These are phyloP conservation scores for Xanthostigma xanthostigma DNA, from an alignment of 2,888 invertebrate species.

Conservation along the genomic window DNA sequence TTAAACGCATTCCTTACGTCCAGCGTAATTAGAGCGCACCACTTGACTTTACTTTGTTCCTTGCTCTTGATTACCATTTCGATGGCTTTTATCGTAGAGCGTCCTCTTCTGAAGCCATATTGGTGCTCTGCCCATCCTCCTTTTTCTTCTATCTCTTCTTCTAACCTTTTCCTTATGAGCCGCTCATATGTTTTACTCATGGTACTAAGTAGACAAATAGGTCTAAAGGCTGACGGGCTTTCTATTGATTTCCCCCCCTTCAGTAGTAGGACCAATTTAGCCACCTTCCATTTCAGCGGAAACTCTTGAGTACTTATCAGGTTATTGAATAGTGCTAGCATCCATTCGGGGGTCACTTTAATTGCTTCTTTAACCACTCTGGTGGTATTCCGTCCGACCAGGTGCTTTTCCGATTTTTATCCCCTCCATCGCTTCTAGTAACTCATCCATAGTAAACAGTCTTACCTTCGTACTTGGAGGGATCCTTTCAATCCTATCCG, in stretches of 20 bases:
- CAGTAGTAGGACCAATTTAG: conserved; percentile 5
- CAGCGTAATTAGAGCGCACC: conserved; percentile 1
- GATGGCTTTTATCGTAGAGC: conserved; percentile 5
- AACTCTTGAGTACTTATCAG: background rate
- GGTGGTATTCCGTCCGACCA: conserved; percentile 3
- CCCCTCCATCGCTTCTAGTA: background rate
- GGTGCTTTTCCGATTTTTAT: conserved; percentile 5
- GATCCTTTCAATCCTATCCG: too few relatives aligned
- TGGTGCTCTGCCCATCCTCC: conserved; percentile 3
- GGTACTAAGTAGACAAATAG: conserved; percentile 5
- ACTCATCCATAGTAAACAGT: background rate
- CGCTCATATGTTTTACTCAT: conserved; percentile 4
- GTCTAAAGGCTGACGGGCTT: background rate
- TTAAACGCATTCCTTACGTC: conserved; percentile 6
- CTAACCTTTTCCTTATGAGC: conserved; percentile 1
- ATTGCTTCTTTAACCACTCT: conserved; percentile 2
- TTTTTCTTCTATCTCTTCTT: conserved; percentile 2
- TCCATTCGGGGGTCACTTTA: background rate
- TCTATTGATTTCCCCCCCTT: conserved; percentile 3
- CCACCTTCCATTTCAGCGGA: conserved; percentile 5
- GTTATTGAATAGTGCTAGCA: conserved; percentile 1
- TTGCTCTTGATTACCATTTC: background rate
- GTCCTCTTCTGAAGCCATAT: conserved; percentile 8
- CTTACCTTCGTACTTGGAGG: too few relatives aligned
- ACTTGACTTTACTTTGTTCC: background rate